phyloP scores from a whole-genome alignment of 2,113 vertebrate species.

The Corydoras maculifer region DNA sequence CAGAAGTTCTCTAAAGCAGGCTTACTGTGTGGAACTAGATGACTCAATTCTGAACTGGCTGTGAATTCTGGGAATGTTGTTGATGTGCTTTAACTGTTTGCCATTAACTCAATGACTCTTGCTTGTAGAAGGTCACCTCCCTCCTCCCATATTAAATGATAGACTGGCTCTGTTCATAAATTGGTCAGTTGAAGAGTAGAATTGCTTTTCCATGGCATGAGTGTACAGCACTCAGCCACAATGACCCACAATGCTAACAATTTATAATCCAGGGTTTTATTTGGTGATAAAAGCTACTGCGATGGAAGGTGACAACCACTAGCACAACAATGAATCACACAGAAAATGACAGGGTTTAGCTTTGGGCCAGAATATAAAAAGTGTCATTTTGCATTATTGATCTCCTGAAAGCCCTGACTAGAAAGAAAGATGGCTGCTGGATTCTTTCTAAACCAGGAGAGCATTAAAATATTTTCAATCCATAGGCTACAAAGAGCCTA shows the following conservation, averaged over 20 bases:
- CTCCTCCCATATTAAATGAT: conserved; percentile 39
- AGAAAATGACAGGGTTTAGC: conserved; percentile 42
- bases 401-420: conserved; percentile 34
- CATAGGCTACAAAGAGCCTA: too few relatives aligned
- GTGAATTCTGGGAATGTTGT: conserved; percentile 40
- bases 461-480: not conserved
- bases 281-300: conserved; percentile 43
- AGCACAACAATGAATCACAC: conserved; percentile 41
- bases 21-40: conserved; percentile 4
- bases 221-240: conserved; percentile 23
- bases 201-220: conserved; percentile 36
- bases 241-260: conserved; percentile 21
- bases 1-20: conserved; percentile 17
- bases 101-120: conserved; percentile 40
- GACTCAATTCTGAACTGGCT: conserved; percentile 32
- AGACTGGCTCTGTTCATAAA: conserved; percentile 40
- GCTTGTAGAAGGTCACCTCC: conserved; percentile 35
- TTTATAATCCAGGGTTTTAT: conserved; percentile 47
- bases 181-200: conserved; percentile 39
- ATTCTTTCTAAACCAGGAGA: conserved; percentile 26
- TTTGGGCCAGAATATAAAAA: conserved; percentile 38
- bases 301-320: conserved; percentile 46
- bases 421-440: conserved; percentile 19
- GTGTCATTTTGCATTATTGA: conserved; percentile 49
- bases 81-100: conserved; percentile 40